phyloP scores from a whole-genome alignment of 1,140 invertebrate species.

The Drosophila guanche region DNA sequence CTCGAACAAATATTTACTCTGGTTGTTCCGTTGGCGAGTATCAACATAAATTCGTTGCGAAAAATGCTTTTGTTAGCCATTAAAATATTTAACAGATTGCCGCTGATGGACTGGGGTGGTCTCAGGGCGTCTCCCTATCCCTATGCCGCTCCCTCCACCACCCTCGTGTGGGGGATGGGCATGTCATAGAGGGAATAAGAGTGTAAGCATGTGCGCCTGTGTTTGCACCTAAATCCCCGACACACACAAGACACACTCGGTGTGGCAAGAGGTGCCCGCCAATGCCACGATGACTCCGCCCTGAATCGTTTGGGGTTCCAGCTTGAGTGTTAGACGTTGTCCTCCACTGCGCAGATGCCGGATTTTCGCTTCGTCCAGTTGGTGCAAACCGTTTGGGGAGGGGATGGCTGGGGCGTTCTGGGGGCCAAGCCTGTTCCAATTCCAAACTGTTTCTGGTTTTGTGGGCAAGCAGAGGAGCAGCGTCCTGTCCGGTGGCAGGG shows the following conservation, averaged over 20 bases:
- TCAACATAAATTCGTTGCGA: slow-evolving; percentile 73
- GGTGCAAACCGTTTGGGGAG: slow-evolving; percentile 44
- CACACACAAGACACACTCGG: slow-evolving; percentile 25
- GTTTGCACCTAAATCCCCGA: slow-evolving; percentile 60
- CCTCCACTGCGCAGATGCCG: slow-evolving; percentile 71
- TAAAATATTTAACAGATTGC: slow-evolving; percentile 74
- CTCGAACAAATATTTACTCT: slow-evolving; percentile 30
- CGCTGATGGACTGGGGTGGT: slow-evolving; percentile 24
- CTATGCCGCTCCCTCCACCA: background rate
- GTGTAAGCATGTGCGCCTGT: slow-evolving; percentile 8
- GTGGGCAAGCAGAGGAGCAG: background rate
- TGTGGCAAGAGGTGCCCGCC: slow-evolving; percentile 52
- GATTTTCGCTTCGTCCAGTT: slow-evolving; percentile 70
- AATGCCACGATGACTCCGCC: slow-evolving; percentile 74
- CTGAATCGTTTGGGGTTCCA: slow-evolving; percentile 63
- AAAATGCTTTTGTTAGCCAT: slow-evolving; percentile 75
- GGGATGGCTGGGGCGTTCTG: slow-evolving; percentile 19
- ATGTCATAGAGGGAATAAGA: background rate
- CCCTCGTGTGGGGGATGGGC: background rate
- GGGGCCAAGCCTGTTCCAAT: slow-evolving; percentile 63
- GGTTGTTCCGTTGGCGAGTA: slow-evolving; percentile 4
- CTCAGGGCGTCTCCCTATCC: background rate
- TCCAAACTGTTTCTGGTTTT: slow-evolving; percentile 60
- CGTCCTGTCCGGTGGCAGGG: background rate
- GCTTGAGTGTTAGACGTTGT: slow-evolving; percentile 63